Conservation (phyloP, 2,113 vertebrate species). For the Rutilus rutilus region DNA sequence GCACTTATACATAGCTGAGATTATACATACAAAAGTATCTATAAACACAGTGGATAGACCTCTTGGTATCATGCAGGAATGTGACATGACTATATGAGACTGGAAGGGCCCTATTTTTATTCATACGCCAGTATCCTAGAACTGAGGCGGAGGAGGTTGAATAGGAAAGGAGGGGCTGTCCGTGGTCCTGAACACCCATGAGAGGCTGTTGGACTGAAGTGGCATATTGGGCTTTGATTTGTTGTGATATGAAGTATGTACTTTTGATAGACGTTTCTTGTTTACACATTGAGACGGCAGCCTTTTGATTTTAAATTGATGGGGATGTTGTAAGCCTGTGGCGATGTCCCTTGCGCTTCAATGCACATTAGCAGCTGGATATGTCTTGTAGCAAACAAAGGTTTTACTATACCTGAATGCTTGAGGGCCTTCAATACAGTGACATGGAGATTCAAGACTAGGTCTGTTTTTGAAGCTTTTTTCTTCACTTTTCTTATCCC, state of each 20-base stretch:
- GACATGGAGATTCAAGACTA: slow-evolving; percentile 24
- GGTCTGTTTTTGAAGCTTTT: background rate
- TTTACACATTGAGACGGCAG: slow-evolving; percentile 25
- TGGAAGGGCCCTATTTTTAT: slow-evolving; percentile 8
- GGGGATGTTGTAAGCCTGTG: slow-evolving; percentile 29
- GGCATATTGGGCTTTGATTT: slow-evolving; percentile 40
- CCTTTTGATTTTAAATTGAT: slow-evolving; percentile 37
- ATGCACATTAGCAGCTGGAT: background rate
- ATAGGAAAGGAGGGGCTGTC: slow-evolving; percentile 28
- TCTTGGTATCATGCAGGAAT: background rate
- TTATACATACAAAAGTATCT: background rate
- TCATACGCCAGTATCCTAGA: background rate
- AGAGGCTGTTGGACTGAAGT: slow-evolving; percentile 42
- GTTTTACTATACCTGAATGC: slow-evolving; percentile 28
- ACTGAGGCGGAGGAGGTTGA: slow-evolving; percentile 10
- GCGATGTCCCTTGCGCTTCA: background rate
- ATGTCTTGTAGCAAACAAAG: slow-evolving; percentile 12
- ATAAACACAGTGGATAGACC: background rate
- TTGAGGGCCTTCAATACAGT: slow-evolving; percentile 13
- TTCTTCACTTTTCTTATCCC: slow-evolving; percentile 25
- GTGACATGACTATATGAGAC: slow-evolving; percentile 17
- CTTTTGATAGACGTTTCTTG: slow-evolving; percentile 42
- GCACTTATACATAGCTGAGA: background rate
- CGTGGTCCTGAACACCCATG: slow-evolving; percentile 39
- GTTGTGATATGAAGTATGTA: slow-evolving; percentile 38